Evolutionary conservation across 2,888 invertebrate species (phyloP).

Genomic region (Dynastes maya): DNA sequence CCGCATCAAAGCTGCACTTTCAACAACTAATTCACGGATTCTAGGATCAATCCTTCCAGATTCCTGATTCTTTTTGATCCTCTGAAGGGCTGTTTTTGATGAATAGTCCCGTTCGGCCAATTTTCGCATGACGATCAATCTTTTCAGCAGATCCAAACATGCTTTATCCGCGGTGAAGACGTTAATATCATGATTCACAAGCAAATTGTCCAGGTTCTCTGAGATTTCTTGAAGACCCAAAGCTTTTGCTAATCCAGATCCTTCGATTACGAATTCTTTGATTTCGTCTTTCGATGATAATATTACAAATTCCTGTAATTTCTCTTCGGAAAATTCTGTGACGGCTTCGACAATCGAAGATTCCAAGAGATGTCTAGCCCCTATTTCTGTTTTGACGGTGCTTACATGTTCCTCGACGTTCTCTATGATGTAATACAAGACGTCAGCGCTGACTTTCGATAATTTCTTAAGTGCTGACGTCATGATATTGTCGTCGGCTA

Average conservation of each 20-base stretch:
- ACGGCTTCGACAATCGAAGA: conserved; percentile 79
- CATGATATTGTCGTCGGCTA: conserved; percentile 76
- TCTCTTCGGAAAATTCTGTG: conserved; percentile 76
- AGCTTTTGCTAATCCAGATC: conserved; percentile 80
- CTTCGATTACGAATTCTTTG: conserved; percentile 75
- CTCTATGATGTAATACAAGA: conserved; percentile 75
- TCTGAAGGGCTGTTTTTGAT: conserved; percentile 75
- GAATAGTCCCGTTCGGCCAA: conserved; percentile 79
- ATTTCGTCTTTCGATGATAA: conserved; percentile 67
- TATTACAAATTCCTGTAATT: conserved; percentile 73
- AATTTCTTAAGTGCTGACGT: conserved; percentile 79
- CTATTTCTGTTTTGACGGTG: conserved; percentile 76
- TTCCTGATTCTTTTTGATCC: conserved; percentile 79
- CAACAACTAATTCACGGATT: conserved; percentile 80
- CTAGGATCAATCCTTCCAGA: conserved; percentile 80
- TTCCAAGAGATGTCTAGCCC: conserved; percentile 78
- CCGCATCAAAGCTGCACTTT: conserved; percentile 78
- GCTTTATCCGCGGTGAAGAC: conserved; percentile 75
- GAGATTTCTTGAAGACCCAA: conserved; percentile 79
- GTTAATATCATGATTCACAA: conserved; percentile 74
- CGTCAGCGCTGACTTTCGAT: conserved; percentile 74
- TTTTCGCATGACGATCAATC: conserved; percentile 81
- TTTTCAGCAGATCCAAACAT: conserved; percentile 79
- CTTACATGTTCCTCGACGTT: conserved; percentile 77
- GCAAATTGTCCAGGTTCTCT: conserved; percentile 67